Evolutionary conservation across 2,888 invertebrate species (phyloP).

Genomic region (Tetragonisca angustula): DNA sequence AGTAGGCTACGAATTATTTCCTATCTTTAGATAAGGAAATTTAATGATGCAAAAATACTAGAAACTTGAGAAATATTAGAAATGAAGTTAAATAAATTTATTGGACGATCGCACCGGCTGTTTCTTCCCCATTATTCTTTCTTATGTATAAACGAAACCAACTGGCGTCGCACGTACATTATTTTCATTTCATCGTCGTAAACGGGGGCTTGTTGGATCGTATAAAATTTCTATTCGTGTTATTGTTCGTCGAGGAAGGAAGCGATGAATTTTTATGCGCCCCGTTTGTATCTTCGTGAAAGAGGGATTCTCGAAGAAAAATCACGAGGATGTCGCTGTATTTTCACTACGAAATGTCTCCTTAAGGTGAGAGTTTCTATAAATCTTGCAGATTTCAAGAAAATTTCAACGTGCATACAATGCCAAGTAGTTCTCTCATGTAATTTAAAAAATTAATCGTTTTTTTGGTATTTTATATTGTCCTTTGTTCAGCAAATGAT

Average conservation of each 20-base stretch:
- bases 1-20: too few species aligned
- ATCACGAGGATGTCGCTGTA: background rate
- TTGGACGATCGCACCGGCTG: background rate
- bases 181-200: background rate
- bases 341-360: too few species aligned
- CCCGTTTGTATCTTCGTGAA: constrained; percentile 7
- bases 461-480: too few species aligned
- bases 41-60: too few species aligned
- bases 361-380: too few species aligned
- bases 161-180: background rate
- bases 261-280: constrained; percentile 23
- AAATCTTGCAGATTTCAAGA: too few species aligned
- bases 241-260: background rate
- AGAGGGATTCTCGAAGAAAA: background rate
- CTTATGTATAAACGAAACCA: background rate
- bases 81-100: too few species aligned
- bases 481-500: background rate
- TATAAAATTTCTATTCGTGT: constrained; percentile 7
- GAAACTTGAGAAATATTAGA: too few species aligned
- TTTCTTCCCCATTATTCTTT: background rate
- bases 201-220: background rate
- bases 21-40: too few species aligned
- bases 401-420: too few species aligned
- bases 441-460: too few species aligned
- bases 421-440: too few species aligned